phyloP scores from a whole-genome alignment of 1,140 invertebrate species.

The Drosophila ironensis region DNA sequence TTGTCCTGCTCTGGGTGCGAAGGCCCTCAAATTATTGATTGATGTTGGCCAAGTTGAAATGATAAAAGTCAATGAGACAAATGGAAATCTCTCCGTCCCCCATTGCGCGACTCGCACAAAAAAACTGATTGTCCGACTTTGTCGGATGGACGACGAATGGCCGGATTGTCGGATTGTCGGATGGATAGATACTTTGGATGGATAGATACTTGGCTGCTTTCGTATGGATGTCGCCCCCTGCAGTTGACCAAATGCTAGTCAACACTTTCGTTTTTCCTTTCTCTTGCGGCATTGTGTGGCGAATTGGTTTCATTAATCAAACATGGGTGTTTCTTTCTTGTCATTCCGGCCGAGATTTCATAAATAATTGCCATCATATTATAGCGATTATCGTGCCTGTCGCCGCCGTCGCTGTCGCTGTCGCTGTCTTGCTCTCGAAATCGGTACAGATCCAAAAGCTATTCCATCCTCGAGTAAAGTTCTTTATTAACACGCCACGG shows the following conservation, averaged over 20 bases:
- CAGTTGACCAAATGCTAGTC: slow-evolving; percentile 50
- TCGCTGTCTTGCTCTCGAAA: slow-evolving; percentile 19
- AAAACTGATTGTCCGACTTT: too few species aligned
- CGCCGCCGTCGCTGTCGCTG: slow-evolving; percentile 69
- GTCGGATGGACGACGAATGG: too few species aligned
- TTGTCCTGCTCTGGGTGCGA: not conserved
- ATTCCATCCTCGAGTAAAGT: slow-evolving; percentile 31
- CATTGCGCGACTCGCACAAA: not conserved
- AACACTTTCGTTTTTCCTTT: slow-evolving; percentile 76
- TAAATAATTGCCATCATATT: slow-evolving; percentile 80
- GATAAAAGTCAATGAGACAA: not conserved
- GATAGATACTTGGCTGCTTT: too few species aligned
- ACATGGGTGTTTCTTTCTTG: slow-evolving; percentile 46
- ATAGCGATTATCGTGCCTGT: slow-evolving; percentile 76
- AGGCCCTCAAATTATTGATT: not conserved
- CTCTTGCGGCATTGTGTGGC: slow-evolving; percentile 57
- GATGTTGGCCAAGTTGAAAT: not conserved
- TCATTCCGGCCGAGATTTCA: slow-evolving; percentile 22
- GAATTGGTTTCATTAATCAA: slow-evolving; percentile 73
- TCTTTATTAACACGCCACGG: slow-evolving; percentile 62
- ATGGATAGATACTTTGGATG: too few species aligned
- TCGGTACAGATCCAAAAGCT: slow-evolving; percentile 1
- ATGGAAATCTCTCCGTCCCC: not conserved
- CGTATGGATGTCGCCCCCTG: not conserved
- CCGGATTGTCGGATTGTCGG: too few species aligned